A percentile compares a stretch with the other conserved stretches of the same genome.
phyloP scores from a whole-genome alignment of 1,140 invertebrate species.

The Sminthurides bifidus region DNA sequence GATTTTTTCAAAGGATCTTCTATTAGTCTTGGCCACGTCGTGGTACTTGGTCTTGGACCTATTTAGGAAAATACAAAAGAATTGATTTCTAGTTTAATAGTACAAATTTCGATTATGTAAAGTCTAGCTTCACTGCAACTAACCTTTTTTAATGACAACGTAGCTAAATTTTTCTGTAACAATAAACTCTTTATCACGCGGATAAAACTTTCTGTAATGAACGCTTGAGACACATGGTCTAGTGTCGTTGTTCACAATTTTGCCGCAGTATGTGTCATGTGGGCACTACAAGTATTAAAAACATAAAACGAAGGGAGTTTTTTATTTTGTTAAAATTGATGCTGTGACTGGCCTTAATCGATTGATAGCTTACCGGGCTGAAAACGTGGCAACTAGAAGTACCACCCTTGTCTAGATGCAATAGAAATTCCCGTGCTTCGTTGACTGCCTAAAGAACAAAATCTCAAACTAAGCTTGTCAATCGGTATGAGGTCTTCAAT shows the following conservation, averaged over 20 bases:
- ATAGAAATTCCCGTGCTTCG: constrained; percentile 60
- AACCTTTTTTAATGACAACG: constrained; percentile 65
- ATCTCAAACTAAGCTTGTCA: background rate
- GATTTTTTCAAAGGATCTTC: constrained; percentile 49
- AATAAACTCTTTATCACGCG: constrained; percentile 38
- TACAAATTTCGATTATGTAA: constrained; percentile 1
- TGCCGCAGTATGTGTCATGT: constrained; percentile 62
- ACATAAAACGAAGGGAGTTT: constrained; percentile 22
- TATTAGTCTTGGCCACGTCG: constrained; percentile 66
- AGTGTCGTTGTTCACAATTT: constrained; percentile 42
- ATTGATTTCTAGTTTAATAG: background rate
- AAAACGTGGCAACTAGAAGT: constrained; percentile 50
- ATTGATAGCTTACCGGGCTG: constrained; percentile 55
- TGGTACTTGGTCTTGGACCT: constrained; percentile 1
- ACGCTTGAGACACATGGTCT: constrained; percentile 67
- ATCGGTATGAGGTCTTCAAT: background rate
- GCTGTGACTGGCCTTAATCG: too few species aligned
- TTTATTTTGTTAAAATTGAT: constrained; percentile 16
- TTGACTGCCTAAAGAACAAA: constrained; percentile 44
- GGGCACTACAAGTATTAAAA: constrained; percentile 52
- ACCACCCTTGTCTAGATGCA: constrained; percentile 39
- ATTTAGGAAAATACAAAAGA: constrained; percentile 1
- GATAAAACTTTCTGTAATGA: constrained; percentile 45
- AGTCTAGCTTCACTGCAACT: constrained; percentile 23
- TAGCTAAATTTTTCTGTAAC: constrained; percentile 54